Evolutionary conservation across 2,888 invertebrate species (phyloP).

Genomic region (Chalcis sispes): DNA sequence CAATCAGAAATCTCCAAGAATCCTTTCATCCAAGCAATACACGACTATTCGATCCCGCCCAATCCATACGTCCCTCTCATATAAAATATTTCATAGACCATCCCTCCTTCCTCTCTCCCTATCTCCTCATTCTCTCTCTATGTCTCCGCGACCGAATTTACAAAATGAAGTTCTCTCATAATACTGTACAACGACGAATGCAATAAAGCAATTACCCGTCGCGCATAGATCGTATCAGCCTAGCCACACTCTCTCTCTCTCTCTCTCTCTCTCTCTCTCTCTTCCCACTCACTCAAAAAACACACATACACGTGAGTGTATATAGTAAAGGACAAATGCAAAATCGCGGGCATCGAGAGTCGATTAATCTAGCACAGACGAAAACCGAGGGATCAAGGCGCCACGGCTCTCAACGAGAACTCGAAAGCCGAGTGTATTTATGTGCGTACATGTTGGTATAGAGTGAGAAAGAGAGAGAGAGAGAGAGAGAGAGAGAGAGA

Average conservation of each 20-base stretch:
- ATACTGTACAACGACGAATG: conserved; percentile 16
- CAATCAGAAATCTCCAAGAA: conserved; percentile 40
- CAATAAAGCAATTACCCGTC: conserved; percentile 45
- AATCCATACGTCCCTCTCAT: not conserved
- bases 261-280: too few relatives aligned
- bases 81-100: conserved; percentile 1
- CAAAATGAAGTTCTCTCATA: conserved; percentile 4
- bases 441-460: not conserved
- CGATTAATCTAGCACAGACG: conserved; percentile 32
- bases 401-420: too few relatives aligned
- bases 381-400: not conserved
- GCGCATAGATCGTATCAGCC: conserved; percentile 1
- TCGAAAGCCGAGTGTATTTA: too few relatives aligned
- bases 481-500: not conserved
- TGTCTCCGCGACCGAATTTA: conserved; percentile 1
- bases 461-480: too few relatives aligned
- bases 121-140: too few relatives aligned
- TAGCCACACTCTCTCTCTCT: not conserved
- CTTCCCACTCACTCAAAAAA: not conserved
- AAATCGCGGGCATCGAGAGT: conserved; percentile 44
- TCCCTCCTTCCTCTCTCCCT: conserved; percentile 2
- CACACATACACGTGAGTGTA: not conserved
- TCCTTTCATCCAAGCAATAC: conserved; percentile 18
- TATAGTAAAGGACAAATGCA: not conserved
- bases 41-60: not conserved